Conservation (phyloP, 2,888 invertebrate species). For the Bhutanitis thaidina region DNA sequence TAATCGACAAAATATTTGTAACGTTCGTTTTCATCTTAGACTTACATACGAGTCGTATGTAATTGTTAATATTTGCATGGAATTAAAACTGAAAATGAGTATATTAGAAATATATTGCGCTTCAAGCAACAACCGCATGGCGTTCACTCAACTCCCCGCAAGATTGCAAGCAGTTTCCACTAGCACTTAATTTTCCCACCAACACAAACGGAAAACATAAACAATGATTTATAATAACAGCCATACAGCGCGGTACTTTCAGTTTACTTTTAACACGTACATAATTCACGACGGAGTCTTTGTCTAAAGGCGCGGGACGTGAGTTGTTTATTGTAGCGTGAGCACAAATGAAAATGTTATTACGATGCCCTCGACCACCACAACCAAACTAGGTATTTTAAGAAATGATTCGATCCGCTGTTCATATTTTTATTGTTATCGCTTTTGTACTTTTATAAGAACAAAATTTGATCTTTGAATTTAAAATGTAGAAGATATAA, state of each 20-base stretch:
- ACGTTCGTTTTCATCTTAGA: too few species aligned
- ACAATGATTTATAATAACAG: slow-evolving; percentile 80
- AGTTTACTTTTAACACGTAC: slow-evolving; percentile 80
- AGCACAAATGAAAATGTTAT: slow-evolving; percentile 79
- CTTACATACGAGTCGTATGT: too few species aligned
- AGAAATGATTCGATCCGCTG: slow-evolving; percentile 9
- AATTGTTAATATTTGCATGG: neutral
- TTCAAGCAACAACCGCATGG: slow-evolving; percentile 44
- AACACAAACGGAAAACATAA: slow-evolving; percentile 80
- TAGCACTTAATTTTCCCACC: slow-evolving; percentile 72
- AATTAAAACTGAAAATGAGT: slow-evolving; percentile 23
- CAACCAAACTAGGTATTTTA: slow-evolving; percentile 24
- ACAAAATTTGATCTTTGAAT: too few species aligned
- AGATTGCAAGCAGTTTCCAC: slow-evolving; percentile 67
- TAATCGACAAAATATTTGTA: too few species aligned
- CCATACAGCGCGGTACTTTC: slow-evolving; percentile 77
- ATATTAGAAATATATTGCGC: slow-evolving; percentile 35
- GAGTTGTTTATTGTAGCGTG: slow-evolving; percentile 79
- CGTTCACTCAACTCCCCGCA: slow-evolving; percentile 49
- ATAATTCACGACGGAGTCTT: slow-evolving; percentile 76
- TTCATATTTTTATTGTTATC: neutral
- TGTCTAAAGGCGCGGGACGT: slow-evolving; percentile 77
- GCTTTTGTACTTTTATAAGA: neutral
- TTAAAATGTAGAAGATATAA: too few species aligned
- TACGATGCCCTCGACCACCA: slow-evolving; percentile 59